Base-by-base conservation (phyloP, 2,888 invertebrate species). In the Cheilosia soror region DNA sequence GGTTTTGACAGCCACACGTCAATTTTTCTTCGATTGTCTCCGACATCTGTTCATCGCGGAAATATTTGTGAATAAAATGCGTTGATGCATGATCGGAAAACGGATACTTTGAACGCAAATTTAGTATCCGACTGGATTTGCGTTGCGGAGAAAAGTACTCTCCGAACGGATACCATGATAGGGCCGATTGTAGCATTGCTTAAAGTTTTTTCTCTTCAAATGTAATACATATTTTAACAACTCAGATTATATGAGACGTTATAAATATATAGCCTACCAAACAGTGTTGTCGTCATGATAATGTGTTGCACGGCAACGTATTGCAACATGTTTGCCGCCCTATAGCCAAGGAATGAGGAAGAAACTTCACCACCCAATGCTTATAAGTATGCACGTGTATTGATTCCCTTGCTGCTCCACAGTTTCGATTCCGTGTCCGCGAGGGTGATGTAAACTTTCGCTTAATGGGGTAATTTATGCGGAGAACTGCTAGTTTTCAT, bases 391-490 rank as follows among this genome's bases (percentile, higher is more conserved):
- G 25, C 5, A 5, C 15, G 31, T 37, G 15, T 4, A 42, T 55
- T 37, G 37, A 15, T 49, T 25, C 40, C 29, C 20, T n/a, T 27
- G 42, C 33, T 42, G n/a, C 58, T 29, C 2, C 25, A 69, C 29
- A 62, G 9, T 78, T 77, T 69, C 37, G 44, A 66, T 62, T 69
- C 31, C 68, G 47, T 44, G 77, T 69, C 40, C 62, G 53, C 44
- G 77, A 60, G 77, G 62, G 63, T 78, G 78, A 78, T 78, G 69
- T 57, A 69, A 69, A 78, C 78, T 63, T 71, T 78, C 63, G 55
- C 55, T 57, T 63, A 49, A 57, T 71, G 78, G 69, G 69, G 62
- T 69, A 77, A 78, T 57, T 71, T 69, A 71, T 63, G 29, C 62
- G 33, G 27, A 47, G 55, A 69, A 47, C 40, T 20, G 69, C 49